Conservation (phyloP, 1,140 invertebrate species). For the Scylla paramamosain region DNA sequence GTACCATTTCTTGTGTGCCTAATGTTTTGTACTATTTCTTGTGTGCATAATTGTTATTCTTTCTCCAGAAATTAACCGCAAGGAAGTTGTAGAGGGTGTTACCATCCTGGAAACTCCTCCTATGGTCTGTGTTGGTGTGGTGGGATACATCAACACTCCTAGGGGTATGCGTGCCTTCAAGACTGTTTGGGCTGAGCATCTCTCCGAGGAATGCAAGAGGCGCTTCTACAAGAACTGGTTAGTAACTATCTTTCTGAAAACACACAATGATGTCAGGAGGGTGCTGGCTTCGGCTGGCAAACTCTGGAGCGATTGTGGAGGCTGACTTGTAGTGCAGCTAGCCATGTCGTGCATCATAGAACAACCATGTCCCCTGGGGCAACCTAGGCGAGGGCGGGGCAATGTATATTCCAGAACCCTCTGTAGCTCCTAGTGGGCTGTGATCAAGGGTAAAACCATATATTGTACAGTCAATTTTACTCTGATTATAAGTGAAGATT, state of each 20-base stretch:
- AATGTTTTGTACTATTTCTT: neutral
- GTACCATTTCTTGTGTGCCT: neutral
- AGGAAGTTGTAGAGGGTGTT: conserved; percentile 99
- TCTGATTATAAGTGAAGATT: neutral
- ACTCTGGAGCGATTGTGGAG: neutral
- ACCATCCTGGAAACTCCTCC: conserved; percentile 99
- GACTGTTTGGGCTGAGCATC: conserved; percentile 99
- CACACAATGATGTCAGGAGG: neutral
- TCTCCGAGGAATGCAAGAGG: conserved; percentile 98
- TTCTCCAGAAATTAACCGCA: conserved; percentile 97
- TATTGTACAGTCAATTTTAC: neutral
- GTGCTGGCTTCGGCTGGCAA: neutral
- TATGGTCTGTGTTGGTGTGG: conserved; percentile 97
- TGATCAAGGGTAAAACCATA: neutral
- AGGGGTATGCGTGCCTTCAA: conserved; percentile 96
- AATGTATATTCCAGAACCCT: neutral
- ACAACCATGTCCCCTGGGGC: neutral
- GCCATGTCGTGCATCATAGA: neutral
- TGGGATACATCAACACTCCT: conserved; percentile 99
- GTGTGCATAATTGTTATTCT: conserved; percentile 39
- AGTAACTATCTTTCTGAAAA: conserved; percentile 78
- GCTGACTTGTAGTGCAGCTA: neutral
- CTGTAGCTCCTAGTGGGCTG: neutral
- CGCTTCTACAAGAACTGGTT: conserved; percentile 99
- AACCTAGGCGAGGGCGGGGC: neutral